Percentiles rank a stretch among this genome's conserved stretches.
Conservation (phyloP, 2,888 invertebrate species). For the Crossocerus cetratus region DNA sequence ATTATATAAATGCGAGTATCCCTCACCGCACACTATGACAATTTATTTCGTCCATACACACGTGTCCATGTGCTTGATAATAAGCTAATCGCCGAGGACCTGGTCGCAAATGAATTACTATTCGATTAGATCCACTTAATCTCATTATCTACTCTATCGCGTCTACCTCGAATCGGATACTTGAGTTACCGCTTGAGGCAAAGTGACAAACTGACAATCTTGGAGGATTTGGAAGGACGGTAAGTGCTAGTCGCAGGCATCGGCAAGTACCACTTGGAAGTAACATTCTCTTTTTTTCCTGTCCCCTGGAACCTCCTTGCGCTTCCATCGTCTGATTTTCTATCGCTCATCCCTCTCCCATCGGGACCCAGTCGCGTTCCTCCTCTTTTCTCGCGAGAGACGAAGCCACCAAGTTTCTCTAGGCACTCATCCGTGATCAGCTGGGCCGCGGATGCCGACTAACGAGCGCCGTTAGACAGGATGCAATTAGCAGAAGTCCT, state of each 20-base stretch:
- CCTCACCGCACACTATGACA: background rate
- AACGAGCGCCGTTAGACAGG: conserved; percentile 66
- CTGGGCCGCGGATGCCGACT: conserved; percentile 45
- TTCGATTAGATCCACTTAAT: too few relatives aligned
- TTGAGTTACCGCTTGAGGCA: background rate
- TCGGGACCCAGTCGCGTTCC: conserved; percentile 18
- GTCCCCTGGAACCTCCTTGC: conserved; percentile 6
- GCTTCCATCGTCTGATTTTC: background rate
- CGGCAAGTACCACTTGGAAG: conserved; percentile 59
- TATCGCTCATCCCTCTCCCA: conserved; percentile 15
- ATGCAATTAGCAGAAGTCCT: conserved; percentile 66
- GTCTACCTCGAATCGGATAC: too few relatives aligned
- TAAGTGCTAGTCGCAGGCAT: conserved; percentile 37
- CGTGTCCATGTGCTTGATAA: background rate
- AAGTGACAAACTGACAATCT: background rate
- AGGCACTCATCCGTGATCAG: conserved; percentile 22
- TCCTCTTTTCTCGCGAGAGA: conserved; percentile 28
- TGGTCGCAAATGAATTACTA: too few relatives aligned
- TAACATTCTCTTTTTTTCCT: conserved; percentile 37
- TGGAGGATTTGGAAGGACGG: conserved; percentile 42
- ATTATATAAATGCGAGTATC: conserved; percentile 12
- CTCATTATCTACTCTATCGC: too few relatives aligned
- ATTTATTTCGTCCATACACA: background rate
- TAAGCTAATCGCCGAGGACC: background rate
- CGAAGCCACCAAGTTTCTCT: conserved; percentile 51